Evolutionary conservation across 1,140 invertebrate genomes (phyloP), one percentile per base, ranked within the genome.

Genomic region (Atta texana): DNA sequence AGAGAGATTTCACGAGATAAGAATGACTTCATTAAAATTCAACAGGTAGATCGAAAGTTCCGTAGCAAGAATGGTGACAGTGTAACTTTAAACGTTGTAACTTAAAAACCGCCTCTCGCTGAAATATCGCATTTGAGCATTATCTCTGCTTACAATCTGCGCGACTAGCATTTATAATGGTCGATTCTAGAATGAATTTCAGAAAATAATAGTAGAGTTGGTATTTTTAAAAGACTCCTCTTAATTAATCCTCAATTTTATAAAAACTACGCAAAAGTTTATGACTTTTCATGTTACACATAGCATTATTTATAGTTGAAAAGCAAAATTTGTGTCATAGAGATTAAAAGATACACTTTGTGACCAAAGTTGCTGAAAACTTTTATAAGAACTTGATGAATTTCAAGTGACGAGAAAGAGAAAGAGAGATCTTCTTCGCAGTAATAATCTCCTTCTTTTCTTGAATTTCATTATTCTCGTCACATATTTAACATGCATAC

Each of bases 41-140:
- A 87, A 90, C 82, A 86, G 86, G 66, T 90, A 69, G 85, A 87
- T 90, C 75, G 74, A 87, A 88, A 89, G 78, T 81, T 53, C 77
- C 49, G 74, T 57, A 31, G 82, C 74, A 49, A 69, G n/a, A 57
- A 44, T 28, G 24, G 57, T 24, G 66, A 18, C 31, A 53, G 28
- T 44, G 66, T 85, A 86, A 57, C 61, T 81, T 76, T 77, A 81
- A 88, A 84, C 71, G 80, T 84, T 44, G 80, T 84, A 84, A 88
- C 68, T 86, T 81, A 74, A 81, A 81, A 86, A 78, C 59, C 76
- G 31, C 71, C 55, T 44, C 59, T 63, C 61, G 72, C 51, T 24
- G 64, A 85, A 57, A 77, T 77, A 85, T 68, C 31, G 74, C 80
- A 74, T 84, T 72, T 66, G 85, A 64, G 84, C 87, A 78, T 88